Evolutionary conservation across 1,140 invertebrate species (phyloP).

Genomic region (Platorchestia sp.): DNA sequence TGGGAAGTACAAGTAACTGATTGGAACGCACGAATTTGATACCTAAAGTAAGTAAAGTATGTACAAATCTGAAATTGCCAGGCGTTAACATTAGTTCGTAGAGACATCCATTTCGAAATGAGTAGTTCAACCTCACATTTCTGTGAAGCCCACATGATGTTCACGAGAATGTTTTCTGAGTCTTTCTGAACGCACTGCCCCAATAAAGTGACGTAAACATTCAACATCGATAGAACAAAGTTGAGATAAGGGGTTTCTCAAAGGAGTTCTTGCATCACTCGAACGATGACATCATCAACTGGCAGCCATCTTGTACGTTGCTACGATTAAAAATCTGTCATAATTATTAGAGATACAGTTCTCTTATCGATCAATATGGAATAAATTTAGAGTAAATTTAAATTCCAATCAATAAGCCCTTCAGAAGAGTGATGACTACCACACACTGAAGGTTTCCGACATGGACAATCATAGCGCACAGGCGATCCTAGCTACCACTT

Average conservation of each 20-base stretch:
- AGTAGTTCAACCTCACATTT: not conserved
- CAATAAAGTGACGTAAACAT: not conserved
- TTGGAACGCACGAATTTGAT: too few relatives aligned
- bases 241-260: not conserved
- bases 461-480: not conserved
- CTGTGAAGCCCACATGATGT: not conserved
- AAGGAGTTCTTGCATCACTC: not conserved
- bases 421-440: not conserved
- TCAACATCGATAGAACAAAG: not conserved
- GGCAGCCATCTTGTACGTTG: not conserved
- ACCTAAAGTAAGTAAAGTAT: not conserved
- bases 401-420: not conserved
- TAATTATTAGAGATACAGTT: not conserved
- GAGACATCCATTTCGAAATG: not conserved
- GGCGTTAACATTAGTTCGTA: not conserved
- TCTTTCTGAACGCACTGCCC: too few relatives aligned
- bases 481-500: not conserved
- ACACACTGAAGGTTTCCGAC: not conserved
- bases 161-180: too few relatives aligned
- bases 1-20: not conserved
- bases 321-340: not conserved
- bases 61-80: not conserved
- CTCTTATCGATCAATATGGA: not conserved
- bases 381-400: not conserved
- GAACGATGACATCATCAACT: not conserved